Base-by-base conservation (phyloP, 53 echinoderm and acorn worm species). In the Paracentrotus lividus region DNA sequence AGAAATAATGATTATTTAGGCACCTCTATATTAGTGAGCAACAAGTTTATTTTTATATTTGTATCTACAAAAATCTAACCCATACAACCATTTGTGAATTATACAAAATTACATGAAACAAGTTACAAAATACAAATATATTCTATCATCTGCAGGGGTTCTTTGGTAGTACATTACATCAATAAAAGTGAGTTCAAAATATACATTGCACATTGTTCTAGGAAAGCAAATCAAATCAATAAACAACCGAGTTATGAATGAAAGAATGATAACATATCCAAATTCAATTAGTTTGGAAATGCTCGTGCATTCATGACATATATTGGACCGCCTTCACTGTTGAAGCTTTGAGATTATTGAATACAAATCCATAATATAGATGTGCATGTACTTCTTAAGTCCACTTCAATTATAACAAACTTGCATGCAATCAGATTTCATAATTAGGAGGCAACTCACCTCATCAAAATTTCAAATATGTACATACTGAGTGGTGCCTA, bases 101-200 rank as follows among this genome's bases (percentile, higher is more conserved):
- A 8, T 49, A 47, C 47, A 81, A 78, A 81, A 81, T 26, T 26
- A 81, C 33, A n/a, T n/a, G n/a, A 0, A 67, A 33, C 34, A 0
- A 7, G 14, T 31, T 67, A 32, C n/a, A 81, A 47, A 23, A 81
- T 45, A 24, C 47, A 81, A 44, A 81, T 47, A n/a, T n/a, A n/a
- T 14, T 76, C 76, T 47, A 49, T 47, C 8, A 20, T 49, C 9
- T n/a, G 47, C 24, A 24, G 81, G 27, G 45, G 27, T 49, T 81
- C 81, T 81, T 81, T 81, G 81, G 81, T 81, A 81, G 5, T 10
- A 81, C 44, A 81, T 81, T 44, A 81, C 81, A 47, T 81, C n/a
- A 3, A 72, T 40, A 40, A 72, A 20, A 5, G 72, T 40, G 72
- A 72, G 40, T 38, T 38, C 15, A 38, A 6, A 72, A 40, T 18